Evolutionary conservation across 2,888 invertebrate species (phyloP), one percentile per base, ranked within the genome.

Genomic region (Gasteruption jaculator): DNA sequence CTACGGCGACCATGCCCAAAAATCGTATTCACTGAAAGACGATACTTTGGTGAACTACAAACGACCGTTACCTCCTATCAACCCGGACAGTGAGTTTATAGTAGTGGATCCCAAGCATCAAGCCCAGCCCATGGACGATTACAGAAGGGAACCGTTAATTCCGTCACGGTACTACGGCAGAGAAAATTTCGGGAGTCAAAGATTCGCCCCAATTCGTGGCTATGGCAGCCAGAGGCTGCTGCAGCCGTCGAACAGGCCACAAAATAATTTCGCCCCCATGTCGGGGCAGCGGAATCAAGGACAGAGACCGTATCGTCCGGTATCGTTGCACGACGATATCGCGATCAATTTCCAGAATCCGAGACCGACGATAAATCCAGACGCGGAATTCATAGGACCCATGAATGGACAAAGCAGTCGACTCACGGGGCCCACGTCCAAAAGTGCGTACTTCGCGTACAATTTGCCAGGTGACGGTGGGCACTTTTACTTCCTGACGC

Each of bases 401-500:
- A 41, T 50, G 3, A 48, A 38, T 41, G 55, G 45, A 7, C 27
- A 42, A 36, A 45, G 40, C 1, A 51, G 43, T 12, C 43, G 53
- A 25, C 54, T 51, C 15, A 48, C 41, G 16, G 57, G 43, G 18
- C 44, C 48, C 29, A 60, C 57, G 29, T 65, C 61, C 41, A 51
- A 53, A 22, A 79, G 77, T n/a, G 79, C 83, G 14, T 81, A 81
- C 57, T 82, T 86, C 50, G 83, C 85, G 7, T 86, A 86, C 67
- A 73, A 81, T 55, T 71, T 86, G 43, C 86, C 86, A 0, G 86
- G 85, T 1, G 84, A 85, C 54, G 83, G 84, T 7, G 85, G 85
- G 0, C 86, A 86, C 69, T 85, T 86, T 58, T 86, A 85, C 65
- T 86, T 86, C 73, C 71, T 86, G 44, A 85, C 86, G 41, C 86